phyloP scores from a whole-genome alignment of 2,113 vertebrate genomes.

The Globicephala melas region DNA sequence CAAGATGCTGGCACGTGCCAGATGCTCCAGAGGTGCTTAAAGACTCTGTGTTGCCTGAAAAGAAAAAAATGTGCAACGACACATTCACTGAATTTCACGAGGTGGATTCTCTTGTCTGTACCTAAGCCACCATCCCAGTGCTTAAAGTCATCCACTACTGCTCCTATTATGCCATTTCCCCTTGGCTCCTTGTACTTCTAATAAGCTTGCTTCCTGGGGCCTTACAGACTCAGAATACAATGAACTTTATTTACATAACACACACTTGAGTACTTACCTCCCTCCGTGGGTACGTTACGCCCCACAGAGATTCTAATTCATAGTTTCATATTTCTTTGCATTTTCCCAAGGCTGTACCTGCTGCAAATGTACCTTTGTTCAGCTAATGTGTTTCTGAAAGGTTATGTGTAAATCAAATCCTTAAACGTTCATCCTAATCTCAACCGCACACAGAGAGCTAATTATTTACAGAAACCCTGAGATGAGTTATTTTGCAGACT shows the following conservation, averaged over 20 bases:
- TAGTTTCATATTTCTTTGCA: background rate
- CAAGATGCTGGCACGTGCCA: background rate
- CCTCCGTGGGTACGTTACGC: background rate
- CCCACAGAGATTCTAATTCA: background rate
- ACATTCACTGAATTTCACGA: background rate
- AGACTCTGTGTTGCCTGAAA: background rate
- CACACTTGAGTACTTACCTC: background rate
- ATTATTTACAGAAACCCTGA: background rate
- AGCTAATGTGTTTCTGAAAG: background rate
- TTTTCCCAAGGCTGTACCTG: background rate
- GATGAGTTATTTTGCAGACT: background rate
- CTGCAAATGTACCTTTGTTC: background rate
- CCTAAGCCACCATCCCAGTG: background rate
- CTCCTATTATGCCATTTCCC: background rate
- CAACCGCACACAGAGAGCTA: background rate
- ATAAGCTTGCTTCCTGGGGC: background rate
- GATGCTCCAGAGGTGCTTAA: background rate
- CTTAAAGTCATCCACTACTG: background rate
- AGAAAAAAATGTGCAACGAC: background rate
- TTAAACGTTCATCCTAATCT: background rate
- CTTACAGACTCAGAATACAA: background rate
- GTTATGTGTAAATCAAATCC: background rate
- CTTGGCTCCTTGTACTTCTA: background rate
- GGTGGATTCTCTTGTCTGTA: background rate
- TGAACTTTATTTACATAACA: background rate